phyloP scores from a whole-genome alignment of 92 coral and sea anemone species.

The Zoanthus sansibaricus region DNA sequence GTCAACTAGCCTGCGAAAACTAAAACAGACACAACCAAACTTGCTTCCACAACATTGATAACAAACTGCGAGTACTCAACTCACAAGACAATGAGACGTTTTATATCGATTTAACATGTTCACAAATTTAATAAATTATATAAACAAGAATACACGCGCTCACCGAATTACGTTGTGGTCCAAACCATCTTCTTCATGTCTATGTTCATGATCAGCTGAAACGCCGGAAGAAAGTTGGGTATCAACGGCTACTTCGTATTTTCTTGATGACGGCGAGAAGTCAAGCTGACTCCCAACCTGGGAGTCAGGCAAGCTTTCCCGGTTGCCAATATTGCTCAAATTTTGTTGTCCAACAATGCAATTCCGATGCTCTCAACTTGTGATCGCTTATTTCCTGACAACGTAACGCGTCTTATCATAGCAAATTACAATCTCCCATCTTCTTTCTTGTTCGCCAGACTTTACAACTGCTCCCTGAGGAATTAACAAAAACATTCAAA shows the following conservation, averaged over 20 bases:
- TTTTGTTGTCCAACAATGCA: slow-evolving; percentile 34
- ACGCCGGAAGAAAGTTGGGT: background rate
- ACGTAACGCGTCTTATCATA: background rate
- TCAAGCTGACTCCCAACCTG: slow-evolving; percentile 72
- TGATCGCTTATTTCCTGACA: background rate
- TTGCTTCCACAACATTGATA: background rate
- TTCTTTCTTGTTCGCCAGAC: background rate
- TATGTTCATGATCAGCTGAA: background rate
- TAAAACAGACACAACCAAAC: background rate
- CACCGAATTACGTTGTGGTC: slow-evolving; percentile 43
- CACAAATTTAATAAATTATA: slow-evolving; percentile 15
- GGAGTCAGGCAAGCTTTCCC: slow-evolving; percentile 89
- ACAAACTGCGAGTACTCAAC: background rate
- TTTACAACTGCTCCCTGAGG: background rate
- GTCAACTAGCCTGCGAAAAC: background rate
- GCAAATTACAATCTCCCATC: background rate
- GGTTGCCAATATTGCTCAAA: slow-evolving; percentile 86
- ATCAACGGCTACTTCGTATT: slow-evolving; percentile 33
- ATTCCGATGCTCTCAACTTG: background rate
- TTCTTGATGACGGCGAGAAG: slow-evolving; percentile 40
- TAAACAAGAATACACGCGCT: background rate
- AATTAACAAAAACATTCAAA: background rate
- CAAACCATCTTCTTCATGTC: background rate
- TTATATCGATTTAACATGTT: background rate
- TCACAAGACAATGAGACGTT: background rate